Percentiles rank a stretch among this genome's conserved stretches.
phyloP scores from a whole-genome alignment of 2,888 invertebrate genomes.

The Dexiosoma caninum region DNA sequence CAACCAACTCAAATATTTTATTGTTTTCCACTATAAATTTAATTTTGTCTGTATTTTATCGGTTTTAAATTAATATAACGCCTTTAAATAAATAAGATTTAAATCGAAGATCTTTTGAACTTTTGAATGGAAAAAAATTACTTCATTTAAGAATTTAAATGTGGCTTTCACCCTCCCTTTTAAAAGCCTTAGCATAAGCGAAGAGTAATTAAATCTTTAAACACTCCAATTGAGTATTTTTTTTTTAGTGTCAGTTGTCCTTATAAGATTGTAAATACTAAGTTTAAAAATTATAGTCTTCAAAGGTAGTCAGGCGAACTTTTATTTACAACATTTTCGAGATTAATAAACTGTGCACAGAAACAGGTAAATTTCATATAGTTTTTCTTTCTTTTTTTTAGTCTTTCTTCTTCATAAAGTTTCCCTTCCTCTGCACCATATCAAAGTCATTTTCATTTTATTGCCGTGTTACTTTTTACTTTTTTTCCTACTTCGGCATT shows the following conservation, averaged over 20 bases:
- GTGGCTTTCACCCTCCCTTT: no score
- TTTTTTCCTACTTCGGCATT: not conserved
- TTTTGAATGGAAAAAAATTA: not conserved
- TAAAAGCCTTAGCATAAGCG: no score
- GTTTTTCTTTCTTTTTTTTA: not conserved
- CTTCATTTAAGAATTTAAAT: not conserved
- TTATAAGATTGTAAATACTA: no score
- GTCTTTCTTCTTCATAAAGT: not conserved
- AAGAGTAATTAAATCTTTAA: no score
- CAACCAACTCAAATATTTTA: not conserved
- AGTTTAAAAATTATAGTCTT: no score
- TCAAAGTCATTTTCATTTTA: constrained; percentile 22
- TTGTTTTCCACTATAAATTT: constrained; percentile 1
- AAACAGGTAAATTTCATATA: constrained; percentile 5
- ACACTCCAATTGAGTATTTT: no score
- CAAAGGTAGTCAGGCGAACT: constrained; percentile 1
- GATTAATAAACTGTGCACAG: constrained; percentile 40
- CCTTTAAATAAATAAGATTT: constrained; percentile 10
- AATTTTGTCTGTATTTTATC: constrained; percentile 26
- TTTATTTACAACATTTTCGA: constrained; percentile 27
- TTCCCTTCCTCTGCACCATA: not conserved
- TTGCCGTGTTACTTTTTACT: constrained; percentile 7
- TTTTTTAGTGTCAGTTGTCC: no score
- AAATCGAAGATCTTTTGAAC: not conserved
- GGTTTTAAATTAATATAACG: constrained; percentile 24